These are phyloP conservation scores for Zaprionus capensis DNA, from an alignment of 1,140 invertebrate genomes.

Conservation along the genomic window DNA sequence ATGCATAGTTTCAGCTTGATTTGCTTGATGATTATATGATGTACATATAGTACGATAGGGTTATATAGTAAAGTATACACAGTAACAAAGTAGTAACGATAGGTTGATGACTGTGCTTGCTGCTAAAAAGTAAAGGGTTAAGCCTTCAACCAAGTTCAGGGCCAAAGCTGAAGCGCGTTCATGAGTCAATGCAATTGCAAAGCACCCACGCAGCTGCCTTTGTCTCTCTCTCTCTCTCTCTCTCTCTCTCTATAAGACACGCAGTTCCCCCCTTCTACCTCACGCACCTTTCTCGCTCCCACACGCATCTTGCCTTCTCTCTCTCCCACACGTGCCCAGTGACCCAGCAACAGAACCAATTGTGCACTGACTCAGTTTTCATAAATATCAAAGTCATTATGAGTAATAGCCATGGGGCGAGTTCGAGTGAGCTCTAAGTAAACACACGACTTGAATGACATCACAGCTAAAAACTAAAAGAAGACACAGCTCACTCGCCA, in stretches of 20 bases:
- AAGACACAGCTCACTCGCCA: slow-evolving; percentile 4
- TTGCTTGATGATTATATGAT: no score
- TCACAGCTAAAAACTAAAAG: slow-evolving; percentile 26
- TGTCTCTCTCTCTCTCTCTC: no score
- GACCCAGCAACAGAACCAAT: not conserved
- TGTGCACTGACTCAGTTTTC: slow-evolving; percentile 21
- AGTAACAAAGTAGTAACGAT: not conserved
- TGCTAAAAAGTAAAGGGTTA: not conserved
- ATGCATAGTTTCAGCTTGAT: no score
- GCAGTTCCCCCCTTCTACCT: no score
- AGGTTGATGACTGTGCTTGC: not conserved
- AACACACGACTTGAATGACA: slow-evolving; percentile 18
- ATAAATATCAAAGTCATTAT: slow-evolving; percentile 22
- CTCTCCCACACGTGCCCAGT: not conserved
- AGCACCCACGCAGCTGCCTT: not conserved
- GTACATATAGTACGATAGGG: no score
- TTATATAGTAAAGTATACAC: no score
- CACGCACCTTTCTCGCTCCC: no score
- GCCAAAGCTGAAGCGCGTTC: not conserved
- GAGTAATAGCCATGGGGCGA: slow-evolving; percentile 22
- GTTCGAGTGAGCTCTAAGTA: not conserved
- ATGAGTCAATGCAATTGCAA: slow-evolving; percentile 1
- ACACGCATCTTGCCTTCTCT: not conserved
- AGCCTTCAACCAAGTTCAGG: not conserved
- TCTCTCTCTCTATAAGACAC: not conserved